Percentiles rank a stretch among this genome's conserved stretches.
Conservation (phyloP, 2,888 invertebrate species). For the Tineola bisselliella region DNA sequence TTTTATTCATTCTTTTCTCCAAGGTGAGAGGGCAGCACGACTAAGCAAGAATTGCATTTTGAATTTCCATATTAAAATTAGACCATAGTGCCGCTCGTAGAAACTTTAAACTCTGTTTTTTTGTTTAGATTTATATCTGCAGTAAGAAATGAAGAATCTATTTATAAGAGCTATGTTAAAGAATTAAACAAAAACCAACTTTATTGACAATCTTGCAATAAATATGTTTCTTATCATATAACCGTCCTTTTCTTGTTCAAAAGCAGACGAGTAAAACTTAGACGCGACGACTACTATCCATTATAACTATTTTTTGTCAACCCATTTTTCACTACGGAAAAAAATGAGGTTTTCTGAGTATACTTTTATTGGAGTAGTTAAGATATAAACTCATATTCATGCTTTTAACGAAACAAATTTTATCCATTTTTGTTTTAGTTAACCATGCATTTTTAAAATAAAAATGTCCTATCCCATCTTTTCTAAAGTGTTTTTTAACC, state of each 20-base stretch:
- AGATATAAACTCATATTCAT: conserved; percentile 52
- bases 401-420: conserved; percentile 41
- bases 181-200: neutral
- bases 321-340: conserved; percentile 47
- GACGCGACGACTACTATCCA: conserved; percentile 28
- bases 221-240: neutral
- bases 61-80: conserved; percentile 3
- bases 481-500: no score
- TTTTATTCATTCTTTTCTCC: conserved; percentile 29
- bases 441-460: neutral
- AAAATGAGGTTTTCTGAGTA: conserved; percentile 50
- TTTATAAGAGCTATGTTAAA: neutral
- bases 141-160: no score
- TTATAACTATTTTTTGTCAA: conserved; percentile 48
- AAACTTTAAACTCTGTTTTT: no score
- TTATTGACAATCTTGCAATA: neutral
- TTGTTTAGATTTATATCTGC: no score
- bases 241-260: conserved; percentile 17
- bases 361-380: conserved; percentile 61
- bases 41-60: neutral
- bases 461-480: neutral
- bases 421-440: neutral
- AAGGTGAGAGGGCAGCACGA: conserved; percentile 40
- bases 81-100: neutral
- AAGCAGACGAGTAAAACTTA: conserved; percentile 19